These are phyloP conservation scores for Synergus itoensis DNA, from an alignment of 2,888 invertebrate genomes.

Conservation along the genomic window DNA sequence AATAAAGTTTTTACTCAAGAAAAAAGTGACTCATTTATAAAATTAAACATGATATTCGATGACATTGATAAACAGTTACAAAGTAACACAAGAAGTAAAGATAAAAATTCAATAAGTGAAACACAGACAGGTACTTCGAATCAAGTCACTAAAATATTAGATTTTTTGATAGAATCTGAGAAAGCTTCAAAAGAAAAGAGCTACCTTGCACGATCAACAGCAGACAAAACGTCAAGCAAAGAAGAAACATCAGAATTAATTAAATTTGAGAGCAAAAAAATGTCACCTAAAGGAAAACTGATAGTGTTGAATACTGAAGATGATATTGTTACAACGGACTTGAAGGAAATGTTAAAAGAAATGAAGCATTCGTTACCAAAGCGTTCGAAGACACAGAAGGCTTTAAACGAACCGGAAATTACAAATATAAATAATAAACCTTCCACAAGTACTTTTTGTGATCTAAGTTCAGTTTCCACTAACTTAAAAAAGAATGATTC, in stretches of 20 bases:
- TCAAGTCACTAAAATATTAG: constrained; percentile 67
- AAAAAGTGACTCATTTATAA: constrained; percentile 44
- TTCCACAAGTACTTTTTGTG: constrained; percentile 19
- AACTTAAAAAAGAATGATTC: constrained; percentile 36
- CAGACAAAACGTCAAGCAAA: constrained; percentile 37
- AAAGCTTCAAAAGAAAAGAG: constrained; percentile 59
- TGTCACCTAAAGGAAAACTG: constrained; percentile 48
- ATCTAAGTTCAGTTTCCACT: constrained; percentile 10
- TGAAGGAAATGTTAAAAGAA: constrained; percentile 87
- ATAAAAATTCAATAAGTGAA: constrained; percentile 40
- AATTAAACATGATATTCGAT: constrained; percentile 64
- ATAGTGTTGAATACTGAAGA: constrained; percentile 61
- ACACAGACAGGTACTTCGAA: constrained; percentile 56
- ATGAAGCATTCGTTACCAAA: constrained; percentile 88
- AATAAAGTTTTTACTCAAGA: neutral
- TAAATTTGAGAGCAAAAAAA: neutral
- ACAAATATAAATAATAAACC: constrained; percentile 8
- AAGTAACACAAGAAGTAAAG: constrained; percentile 48
- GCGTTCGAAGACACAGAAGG: constrained; percentile 78
- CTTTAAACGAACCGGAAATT: neutral
- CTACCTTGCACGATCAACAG: neutral
- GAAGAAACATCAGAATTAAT: constrained; percentile 5
- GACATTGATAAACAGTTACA: constrained; percentile 69
- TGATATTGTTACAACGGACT: constrained; percentile 68
- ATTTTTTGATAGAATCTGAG: constrained; percentile 66